Evolutionary conservation across 2,113 vertebrate genomes (phyloP).

Genomic region (Australoheros scitulus): DNA sequence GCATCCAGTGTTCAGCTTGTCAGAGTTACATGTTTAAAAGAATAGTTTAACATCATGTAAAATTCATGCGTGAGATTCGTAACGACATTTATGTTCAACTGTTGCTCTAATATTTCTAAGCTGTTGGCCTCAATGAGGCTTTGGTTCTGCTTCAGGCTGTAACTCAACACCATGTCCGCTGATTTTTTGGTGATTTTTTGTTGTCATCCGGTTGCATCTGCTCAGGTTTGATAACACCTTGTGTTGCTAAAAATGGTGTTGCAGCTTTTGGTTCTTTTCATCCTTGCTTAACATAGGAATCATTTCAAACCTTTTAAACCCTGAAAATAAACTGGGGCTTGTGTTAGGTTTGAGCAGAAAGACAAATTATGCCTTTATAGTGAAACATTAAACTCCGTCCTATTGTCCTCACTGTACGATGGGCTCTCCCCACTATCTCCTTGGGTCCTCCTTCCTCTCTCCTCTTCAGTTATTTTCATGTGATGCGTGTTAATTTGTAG

Average conservation of each 20-base stretch:
- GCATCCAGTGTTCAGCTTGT: neutral
- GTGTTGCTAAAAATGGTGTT: neutral
- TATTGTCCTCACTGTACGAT: neutral
- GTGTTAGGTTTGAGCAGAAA: neutral
- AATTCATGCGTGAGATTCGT: neutral
- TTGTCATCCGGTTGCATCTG: neutral
- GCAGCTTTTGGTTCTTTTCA: neutral
- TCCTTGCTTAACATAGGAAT: neutral
- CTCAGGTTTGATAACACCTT: neutral
- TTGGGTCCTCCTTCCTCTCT: neutral
- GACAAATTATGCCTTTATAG: neutral
- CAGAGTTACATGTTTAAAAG: neutral
- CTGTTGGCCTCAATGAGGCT: neutral
- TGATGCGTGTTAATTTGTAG: slow-evolving; percentile 28
- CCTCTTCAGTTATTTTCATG: neutral
- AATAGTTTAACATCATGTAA: neutral
- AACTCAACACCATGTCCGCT: neutral
- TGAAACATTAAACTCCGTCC: neutral
- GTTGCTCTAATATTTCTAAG: neutral
- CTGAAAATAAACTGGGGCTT: neutral
- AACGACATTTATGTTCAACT: neutral
- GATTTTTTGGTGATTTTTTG: slow-evolving; percentile 4
- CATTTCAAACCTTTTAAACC: neutral
- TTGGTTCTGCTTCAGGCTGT: neutral
- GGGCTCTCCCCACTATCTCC: neutral